These are phyloP conservation scores for Ahaetulla prasina DNA, from an alignment of 2,113 vertebrate species.

Conservation along the genomic window DNA sequence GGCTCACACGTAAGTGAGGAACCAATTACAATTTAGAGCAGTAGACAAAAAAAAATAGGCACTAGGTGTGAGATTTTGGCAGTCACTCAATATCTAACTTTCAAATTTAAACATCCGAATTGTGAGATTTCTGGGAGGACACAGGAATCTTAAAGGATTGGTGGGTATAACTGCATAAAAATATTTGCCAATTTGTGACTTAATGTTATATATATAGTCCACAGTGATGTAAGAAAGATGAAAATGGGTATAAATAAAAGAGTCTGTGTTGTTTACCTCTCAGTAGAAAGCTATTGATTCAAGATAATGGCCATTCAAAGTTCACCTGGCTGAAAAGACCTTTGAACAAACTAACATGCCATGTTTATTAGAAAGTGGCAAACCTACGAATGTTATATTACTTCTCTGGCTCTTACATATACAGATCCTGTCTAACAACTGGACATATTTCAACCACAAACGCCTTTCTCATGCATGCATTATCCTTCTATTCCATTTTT, in stretches of 20 bases:
- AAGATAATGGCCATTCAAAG: not conserved
- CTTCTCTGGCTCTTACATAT: not conserved
- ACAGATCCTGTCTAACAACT: not conserved
- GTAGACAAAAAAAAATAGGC: not conserved
- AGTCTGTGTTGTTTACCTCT: not conserved
- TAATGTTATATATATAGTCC: not conserved
- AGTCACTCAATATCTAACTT: not conserved
- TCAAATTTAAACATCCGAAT: not conserved
- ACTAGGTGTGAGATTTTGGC: not conserved
- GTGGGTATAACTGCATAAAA: not conserved
- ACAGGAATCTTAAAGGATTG: not conserved
- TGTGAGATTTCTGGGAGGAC: not conserved
- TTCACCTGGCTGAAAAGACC: not conserved
- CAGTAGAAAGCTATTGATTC: not conserved
- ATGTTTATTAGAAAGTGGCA: not conserved
- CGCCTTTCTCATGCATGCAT: not conserved
- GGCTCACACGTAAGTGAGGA: not conserved
- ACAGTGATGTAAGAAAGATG: not conserved
- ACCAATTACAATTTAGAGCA: not conserved
- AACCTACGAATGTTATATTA: not conserved
- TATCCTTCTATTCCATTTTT: not conserved
- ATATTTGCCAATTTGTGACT: not conserved
- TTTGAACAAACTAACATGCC: not conserved
- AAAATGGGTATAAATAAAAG: not conserved
- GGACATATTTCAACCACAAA: not conserved